A percentile compares a stretch with the other conserved stretches of the same genome.
Evolutionary conservation across 2,797 vertebrate genomes (phyloP).

Genomic region (Myotis planiceps): DNA sequence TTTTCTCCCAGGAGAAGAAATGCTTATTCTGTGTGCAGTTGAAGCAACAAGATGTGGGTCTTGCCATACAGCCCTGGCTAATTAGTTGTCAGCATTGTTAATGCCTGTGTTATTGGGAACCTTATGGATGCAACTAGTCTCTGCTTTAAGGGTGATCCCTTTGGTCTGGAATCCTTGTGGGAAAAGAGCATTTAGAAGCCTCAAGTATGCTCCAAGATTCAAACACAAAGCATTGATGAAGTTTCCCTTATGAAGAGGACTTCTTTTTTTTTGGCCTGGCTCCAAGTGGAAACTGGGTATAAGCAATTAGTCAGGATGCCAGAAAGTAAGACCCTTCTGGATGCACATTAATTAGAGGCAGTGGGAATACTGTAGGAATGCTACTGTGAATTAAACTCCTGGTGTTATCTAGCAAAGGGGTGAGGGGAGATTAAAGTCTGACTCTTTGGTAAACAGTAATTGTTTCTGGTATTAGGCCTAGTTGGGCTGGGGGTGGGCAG

Average conservation of each 20-base stretch:
- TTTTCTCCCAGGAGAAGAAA: constrained; percentile 53
- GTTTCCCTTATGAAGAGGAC: neutral
- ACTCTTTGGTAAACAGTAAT: neutral
- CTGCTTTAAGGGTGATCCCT: neutral
- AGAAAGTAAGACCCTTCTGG: constrained; percentile 31
- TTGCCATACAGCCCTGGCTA: neutral
- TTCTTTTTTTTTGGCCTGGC: neutral
- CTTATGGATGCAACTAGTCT: constrained; percentile 28
- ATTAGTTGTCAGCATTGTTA: constrained; percentile 40
- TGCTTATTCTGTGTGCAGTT: neutral
- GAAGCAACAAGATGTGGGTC: neutral
- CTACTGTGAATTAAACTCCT: constrained; percentile 35
- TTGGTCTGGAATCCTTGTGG: constrained; percentile 28
- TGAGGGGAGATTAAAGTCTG: neutral
- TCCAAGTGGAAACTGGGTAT: constrained; percentile 28
- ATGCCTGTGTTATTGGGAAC: neutral
- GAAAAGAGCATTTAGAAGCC: constrained; percentile 23
- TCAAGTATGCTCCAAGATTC: constrained; percentile 38
- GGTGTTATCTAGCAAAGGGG: neutral
- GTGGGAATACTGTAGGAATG: constrained; percentile 46
- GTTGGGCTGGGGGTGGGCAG: neutral
- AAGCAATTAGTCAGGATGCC: constrained; percentile 59
- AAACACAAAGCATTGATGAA: constrained; percentile 10
- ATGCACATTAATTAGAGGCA: constrained; percentile 61
- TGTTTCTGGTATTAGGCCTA: neutral